Conservation (phyloP, 2,797 vertebrate species). For the Amphiprion clarkii region DNA sequence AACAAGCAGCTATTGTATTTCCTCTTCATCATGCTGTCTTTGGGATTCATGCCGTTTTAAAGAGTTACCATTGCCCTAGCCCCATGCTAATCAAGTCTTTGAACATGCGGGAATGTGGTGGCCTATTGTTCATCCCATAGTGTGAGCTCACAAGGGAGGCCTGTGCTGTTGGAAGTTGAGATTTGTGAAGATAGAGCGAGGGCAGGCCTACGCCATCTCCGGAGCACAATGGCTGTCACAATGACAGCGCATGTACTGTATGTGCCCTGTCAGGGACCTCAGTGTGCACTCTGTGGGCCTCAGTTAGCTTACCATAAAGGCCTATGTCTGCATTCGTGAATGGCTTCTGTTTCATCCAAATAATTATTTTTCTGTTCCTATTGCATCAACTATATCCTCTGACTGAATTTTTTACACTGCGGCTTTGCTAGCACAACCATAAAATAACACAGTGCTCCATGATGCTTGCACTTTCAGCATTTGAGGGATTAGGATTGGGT, state of each 20-base stretch:
- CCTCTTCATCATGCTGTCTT: slow-evolving; percentile 77
- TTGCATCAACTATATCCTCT: slow-evolving; percentile 30
- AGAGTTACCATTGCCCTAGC: slow-evolving; percentile 78
- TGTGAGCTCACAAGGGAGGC: slow-evolving; percentile 86
- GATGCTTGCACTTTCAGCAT: background rate
- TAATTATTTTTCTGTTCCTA: slow-evolving; percentile 50
- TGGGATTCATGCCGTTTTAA: slow-evolving; percentile 78
- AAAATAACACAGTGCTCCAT: background rate
- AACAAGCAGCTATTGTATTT: slow-evolving; percentile 77
- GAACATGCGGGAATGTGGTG: slow-evolving; percentile 85
- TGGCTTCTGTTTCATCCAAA: slow-evolving; percentile 64
- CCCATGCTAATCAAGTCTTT: slow-evolving; percentile 82
- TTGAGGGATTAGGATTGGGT: background rate
- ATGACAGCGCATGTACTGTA: slow-evolving; percentile 82
- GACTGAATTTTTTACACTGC: slow-evolving; percentile 9
- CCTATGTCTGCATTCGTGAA: slow-evolving; percentile 66
- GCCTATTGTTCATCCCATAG: slow-evolving; percentile 84
- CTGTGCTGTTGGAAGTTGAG: slow-evolving; percentile 83
- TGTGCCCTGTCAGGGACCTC: slow-evolving; percentile 76
- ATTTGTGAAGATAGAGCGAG: slow-evolving; percentile 85
- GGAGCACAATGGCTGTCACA: slow-evolving; percentile 85
- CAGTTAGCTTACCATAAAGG: slow-evolving; percentile 65
- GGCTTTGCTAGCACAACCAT: background rate
- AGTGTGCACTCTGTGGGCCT: slow-evolving; percentile 71
- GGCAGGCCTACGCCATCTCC: slow-evolving; percentile 89